Conservation (phyloP, 2,113 vertebrate species). For the Acrocephalus arundinaceus region DNA sequence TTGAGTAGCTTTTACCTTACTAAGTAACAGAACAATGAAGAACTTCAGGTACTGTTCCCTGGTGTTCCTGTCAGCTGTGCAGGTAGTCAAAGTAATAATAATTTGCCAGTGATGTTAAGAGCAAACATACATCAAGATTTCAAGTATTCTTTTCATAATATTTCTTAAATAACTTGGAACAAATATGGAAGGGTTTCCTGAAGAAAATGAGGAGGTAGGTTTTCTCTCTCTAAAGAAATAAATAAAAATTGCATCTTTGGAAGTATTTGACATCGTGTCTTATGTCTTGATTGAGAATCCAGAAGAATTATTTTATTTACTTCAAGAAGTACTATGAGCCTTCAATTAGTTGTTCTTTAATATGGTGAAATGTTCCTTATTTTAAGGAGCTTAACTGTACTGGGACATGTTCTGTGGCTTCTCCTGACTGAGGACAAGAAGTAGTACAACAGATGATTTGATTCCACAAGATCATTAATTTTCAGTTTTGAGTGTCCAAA, state of each 20-base stretch:
- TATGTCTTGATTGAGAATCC: neutral
- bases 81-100: neutral
- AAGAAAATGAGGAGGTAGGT: neutral
- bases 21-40: neutral
- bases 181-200: neutral
- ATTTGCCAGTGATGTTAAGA: neutral
- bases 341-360: neutral
- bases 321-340: neutral
- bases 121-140: neutral
- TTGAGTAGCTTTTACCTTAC: neutral
- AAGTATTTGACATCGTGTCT: neutral
- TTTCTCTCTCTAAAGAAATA: neutral
- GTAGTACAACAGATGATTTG: constrained; percentile 5
- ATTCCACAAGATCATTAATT: constrained; percentile 5
- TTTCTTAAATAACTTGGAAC: neutral
- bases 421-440: constrained; percentile 18
- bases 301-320: neutral
- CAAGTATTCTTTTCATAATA: neutral
- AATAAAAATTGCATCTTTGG: neutral
- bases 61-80: neutral
- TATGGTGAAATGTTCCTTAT: constrained; percentile 14
- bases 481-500: neutral
- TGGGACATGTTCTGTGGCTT: constrained; percentile 21
- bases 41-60: neutral
- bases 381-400: neutral